A percentile compares a stretch with the other conserved stretches of the same genome.
Conservation (phyloP, 30 jellyfish, hydroid and myxozoan species). For the Aurelia sp. region DNA sequence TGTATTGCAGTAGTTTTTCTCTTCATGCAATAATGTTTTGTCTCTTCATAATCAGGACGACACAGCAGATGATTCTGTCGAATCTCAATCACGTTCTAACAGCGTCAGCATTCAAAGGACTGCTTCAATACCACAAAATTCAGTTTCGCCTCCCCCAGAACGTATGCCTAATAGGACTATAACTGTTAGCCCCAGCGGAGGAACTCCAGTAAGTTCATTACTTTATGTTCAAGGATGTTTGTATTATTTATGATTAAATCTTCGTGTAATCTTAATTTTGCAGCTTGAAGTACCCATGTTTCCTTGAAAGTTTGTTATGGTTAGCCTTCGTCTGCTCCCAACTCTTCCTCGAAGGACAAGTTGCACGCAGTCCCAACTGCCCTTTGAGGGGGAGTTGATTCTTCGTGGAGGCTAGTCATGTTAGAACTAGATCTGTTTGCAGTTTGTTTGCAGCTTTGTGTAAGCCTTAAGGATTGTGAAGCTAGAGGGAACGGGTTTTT, state of each 20-base stretch:
- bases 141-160: conserved; percentile 47
- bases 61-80: conserved; percentile 33
- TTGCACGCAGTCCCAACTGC: too few species aligned
- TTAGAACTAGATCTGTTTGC: too few species aligned
- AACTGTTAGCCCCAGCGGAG: conserved; percentile 15
- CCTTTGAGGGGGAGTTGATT: too few species aligned
- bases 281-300: too few species aligned
- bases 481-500: too few species aligned
- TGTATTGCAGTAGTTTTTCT: background rate
- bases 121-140: conserved; percentile 23
- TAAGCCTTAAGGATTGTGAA: too few species aligned
- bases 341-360: too few species aligned
- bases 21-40: background rate
- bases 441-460: too few species aligned
- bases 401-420: too few species aligned
- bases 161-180: conserved; percentile 19
- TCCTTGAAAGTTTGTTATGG: too few species aligned
- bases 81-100: conserved; percentile 38
- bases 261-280: background rate
- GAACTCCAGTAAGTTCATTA: conserved; percentile 36
- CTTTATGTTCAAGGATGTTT: background rate
- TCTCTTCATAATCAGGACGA: conserved; percentile 1
- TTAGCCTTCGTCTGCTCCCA: too few species aligned
- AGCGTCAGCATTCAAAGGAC: conserved; percentile 41
- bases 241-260: background rate